phyloP scores from a whole-genome alignment of 2,888 invertebrate species.

The Melinaea marsaeus region DNA sequence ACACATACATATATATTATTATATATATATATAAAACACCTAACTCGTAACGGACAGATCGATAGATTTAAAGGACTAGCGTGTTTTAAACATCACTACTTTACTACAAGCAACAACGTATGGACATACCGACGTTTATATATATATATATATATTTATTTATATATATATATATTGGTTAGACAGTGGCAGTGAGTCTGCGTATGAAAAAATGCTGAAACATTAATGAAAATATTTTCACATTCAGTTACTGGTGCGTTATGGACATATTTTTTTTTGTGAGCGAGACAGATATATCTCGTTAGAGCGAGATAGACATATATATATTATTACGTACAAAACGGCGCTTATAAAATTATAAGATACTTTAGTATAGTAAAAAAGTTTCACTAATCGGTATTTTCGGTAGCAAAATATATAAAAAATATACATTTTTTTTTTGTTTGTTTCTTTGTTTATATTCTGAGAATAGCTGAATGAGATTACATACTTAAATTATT shows the following conservation, averaged over 20 bases:
- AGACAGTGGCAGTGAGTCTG: slow-evolving; percentile 54
- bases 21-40: slow-evolving; percentile 67
- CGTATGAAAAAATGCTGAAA: slow-evolving; percentile 29
- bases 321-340: no score
- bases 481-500: slow-evolving; percentile 22
- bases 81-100: slow-evolving; percentile 47
- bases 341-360: no score
- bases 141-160: not conserved
- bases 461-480: slow-evolving; percentile 25
- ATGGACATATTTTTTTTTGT: slow-evolving; percentile 6
- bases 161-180: slow-evolving; percentile 33
- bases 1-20: no score
- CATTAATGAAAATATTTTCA: slow-evolving; percentile 12
- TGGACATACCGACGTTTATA: slow-evolving; percentile 59
- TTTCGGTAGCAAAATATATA: slow-evolving; percentile 29
- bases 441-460: no score
- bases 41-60: slow-evolving; percentile 69
- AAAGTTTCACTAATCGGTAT: slow-evolving; percentile 15
- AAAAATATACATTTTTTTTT: slow-evolving; percentile 27
- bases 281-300: slow-evolving; percentile 6
- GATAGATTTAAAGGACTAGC: slow-evolving; percentile 69
- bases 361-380: no score
- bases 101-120: slow-evolving; percentile 49
- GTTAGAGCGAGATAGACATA: no score
- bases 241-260: slow-evolving; percentile 9